These are phyloP conservation scores for Darevskia nairensis DNA, from an alignment of 2,797 vertebrate genomes.

Conservation along the genomic window DNA sequence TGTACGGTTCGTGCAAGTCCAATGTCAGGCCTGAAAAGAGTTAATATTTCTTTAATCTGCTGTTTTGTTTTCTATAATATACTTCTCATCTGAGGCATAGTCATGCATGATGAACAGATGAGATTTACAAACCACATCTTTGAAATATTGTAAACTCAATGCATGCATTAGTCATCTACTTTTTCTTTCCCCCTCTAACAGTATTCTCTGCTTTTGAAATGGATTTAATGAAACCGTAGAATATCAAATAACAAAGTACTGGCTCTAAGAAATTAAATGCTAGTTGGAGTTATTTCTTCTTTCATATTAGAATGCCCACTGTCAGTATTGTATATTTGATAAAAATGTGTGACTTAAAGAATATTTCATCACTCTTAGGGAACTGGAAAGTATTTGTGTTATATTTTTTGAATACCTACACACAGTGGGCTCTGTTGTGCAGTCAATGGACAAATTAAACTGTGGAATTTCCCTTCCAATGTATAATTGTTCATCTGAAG, in stretches of 20 bases:
- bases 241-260: slow-evolving; percentile 26
- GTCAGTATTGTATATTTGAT: background rate
- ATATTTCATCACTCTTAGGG: slow-evolving; percentile 39
- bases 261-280: slow-evolving; percentile 40
- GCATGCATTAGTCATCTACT: background rate
- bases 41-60: background rate
- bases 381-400: slow-evolving; percentile 3
- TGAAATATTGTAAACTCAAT: slow-evolving; percentile 14
- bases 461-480: slow-evolving; percentile 1
- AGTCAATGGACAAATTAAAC: background rate
- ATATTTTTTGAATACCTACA: background rate
- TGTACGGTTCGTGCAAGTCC: background rate
- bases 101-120: background rate
- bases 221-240: slow-evolving; percentile 35
- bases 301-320: background rate
- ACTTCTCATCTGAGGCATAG: background rate
- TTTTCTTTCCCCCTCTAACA: background rate
- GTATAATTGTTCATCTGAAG: background rate
- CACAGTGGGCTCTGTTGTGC: background rate
- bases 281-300: slow-evolving; percentile 32
- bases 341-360: slow-evolving; percentile 10
- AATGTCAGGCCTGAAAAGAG: background rate
- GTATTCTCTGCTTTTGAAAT: slow-evolving; percentile 28
- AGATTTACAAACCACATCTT: slow-evolving; percentile 20
- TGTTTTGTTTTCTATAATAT: background rate